Evolutionary conservation across 2,797 vertebrate genomes (phyloP), one percentile per base, ranked within the genome.

Genomic region (Alouatta caraya): DNA sequence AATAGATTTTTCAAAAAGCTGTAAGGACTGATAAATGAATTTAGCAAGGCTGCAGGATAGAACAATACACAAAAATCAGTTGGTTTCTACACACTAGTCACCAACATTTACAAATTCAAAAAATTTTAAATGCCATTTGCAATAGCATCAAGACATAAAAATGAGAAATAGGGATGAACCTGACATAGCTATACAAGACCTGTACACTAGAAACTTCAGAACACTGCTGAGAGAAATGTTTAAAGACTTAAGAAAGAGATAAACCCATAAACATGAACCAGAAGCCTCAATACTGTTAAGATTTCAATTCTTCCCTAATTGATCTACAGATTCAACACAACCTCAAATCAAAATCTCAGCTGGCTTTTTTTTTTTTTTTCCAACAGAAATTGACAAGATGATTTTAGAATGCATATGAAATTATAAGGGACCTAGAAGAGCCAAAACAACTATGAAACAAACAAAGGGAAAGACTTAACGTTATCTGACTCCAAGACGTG

Each of bases 401-500:
- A 70, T 44, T 80, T 85, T 24, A 59, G 79, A 42, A 42, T n/a
- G 37, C 48, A 50, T 2, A 42, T 15, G 33, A 33, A 55, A 86
- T 48, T 8, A 28, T 57, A 57, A 72, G 42, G 39, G n/a, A n/a
- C 59, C 30, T 14, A 33, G 33, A 50, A 48, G 33, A 86, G 10
- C 61, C 55, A 52, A 82, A 75, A 75, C 15, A 73, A 22, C 48
- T 28, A 12, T 28, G 13, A 26, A 78, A 42, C 22, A 72, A 57
- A 88, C 50, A 55, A 46, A 55, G 6, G n/a, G 17, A 22, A 50
- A 22, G 17, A 30, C 22, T 44, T 26, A 2, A n/a, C 2, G 1
- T 42, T 4, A 3, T 11, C 19, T 21, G 5, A 15, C n/a, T 11
- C n/a, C 7, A 26, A 30, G 59, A 44, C 15, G 33, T 14, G 0